Percentiles rank a stretch among this genome's conserved stretches.
Conservation (phyloP, 2,888 invertebrate species). For the Nephrotoma guestfalica region DNA sequence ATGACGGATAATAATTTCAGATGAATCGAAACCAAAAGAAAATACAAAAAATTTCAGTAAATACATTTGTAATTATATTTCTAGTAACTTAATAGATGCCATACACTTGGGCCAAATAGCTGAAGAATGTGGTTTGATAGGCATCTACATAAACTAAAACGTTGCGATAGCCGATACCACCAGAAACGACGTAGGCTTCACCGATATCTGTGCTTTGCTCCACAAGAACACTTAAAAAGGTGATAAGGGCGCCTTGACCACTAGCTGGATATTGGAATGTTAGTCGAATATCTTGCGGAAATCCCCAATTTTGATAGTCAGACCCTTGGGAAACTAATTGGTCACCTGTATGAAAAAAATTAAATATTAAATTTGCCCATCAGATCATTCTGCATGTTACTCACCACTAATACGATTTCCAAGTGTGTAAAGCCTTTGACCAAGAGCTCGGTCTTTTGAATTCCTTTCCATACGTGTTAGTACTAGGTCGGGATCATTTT, state of each 20-base stretch:
- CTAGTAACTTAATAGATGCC: neutral
- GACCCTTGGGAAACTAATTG: constrained; percentile 21
- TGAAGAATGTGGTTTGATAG: constrained; percentile 14
- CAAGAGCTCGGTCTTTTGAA: neutral
- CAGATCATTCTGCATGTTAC: neutral
- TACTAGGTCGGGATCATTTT: neutral
- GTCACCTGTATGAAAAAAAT: constrained; percentile 19
- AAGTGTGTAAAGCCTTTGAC: neutral
- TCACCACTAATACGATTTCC: neutral
- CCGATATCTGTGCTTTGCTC: constrained; percentile 20
- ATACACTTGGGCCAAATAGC: neutral
- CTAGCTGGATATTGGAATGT: constrained; percentile 24
- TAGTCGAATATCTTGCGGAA: constrained; percentile 21
- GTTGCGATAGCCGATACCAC: constrained; percentile 20
- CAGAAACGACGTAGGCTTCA: constrained; percentile 18
- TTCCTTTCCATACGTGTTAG: neutral
- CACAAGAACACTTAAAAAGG: constrained; percentile 21
- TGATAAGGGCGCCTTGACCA: constrained; percentile 20
- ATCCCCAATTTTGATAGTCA: constrained; percentile 19
- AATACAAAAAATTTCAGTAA: too few species aligned
- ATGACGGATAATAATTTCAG: too few species aligned
- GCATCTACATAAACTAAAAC: constrained; percentile 21
- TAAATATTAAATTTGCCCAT: neutral
- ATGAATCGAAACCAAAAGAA: too few species aligned
- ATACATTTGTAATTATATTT: too few species aligned